Evolutionary conservation across 2,888 invertebrate genomes (phyloP), one percentile per base, ranked within the genome.

Genomic region (Xylota segnis): DNA sequence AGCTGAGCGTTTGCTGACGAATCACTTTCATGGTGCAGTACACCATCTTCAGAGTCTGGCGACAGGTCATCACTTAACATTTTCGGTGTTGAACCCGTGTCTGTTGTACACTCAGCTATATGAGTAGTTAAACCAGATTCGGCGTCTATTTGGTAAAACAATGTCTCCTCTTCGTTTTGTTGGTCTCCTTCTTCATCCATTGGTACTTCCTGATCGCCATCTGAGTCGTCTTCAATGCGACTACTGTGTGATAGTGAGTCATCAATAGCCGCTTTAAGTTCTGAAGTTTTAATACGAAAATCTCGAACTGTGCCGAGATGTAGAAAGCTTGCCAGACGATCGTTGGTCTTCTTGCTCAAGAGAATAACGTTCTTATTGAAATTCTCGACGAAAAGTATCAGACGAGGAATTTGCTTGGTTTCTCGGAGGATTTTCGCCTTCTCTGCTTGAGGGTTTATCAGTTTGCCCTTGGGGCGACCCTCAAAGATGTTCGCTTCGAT

Each of bases 291-390:
- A 32, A 94, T 93, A 86, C 94, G 93, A 89, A 95, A 95, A 91
- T 95, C 95, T 82, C 95, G 92, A 5, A 94, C 94, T 0, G 93
- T 93, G 12, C 95, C 94, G 81, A 93, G 93, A 86, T 95, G 95
- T 16, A 95, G 89, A 87, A 93, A 94, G 88, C 93, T 93, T 0
- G 93, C 89, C 75, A 94, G 88, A 61, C 93, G 93, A 87, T 89
- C 89, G 86, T 93, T 93, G 0, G 94, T 94, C 89, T 94, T 95
- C 81, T 94, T 94, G 1, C 94, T 93, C 40, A 95, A 90, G 40
- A 93, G 89, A 56, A 94, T 93, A 14, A 95, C 92, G 79, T 93
- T 93, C 89, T 94, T 94, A 78, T 94, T 93, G 87, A 95, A 95
- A 87, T 93, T 94, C 90, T 95, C 95, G 58, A 95, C 93, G 88